Evolutionary conservation across 1,140 invertebrate genomes (phyloP).

Genomic region (Diachasma alloeum): DNA sequence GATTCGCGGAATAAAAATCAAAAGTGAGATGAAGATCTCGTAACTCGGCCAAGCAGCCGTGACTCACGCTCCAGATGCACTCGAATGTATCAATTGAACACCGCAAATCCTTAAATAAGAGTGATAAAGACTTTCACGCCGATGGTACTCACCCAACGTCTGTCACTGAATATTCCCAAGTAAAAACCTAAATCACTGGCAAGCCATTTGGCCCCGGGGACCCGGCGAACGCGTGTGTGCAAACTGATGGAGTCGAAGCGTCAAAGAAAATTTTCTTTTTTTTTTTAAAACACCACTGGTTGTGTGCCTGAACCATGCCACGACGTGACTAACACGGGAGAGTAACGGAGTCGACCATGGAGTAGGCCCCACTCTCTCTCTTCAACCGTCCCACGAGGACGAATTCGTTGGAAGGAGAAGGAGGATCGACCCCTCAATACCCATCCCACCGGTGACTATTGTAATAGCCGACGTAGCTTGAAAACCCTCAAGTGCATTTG

Average conservation of each 20-base stretch:
- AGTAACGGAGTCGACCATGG: conserved; percentile 24
- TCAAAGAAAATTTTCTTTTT: background rate
- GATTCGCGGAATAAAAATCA: background rate
- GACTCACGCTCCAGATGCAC: conserved; percentile 29
- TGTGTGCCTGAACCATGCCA: conserved; percentile 9
- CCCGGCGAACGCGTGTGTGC: background rate
- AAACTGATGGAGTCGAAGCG: background rate
- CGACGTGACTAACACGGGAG: conserved; percentile 31
- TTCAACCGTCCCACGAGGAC: background rate
- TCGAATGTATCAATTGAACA: conserved; percentile 23
- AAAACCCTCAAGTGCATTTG: background rate
- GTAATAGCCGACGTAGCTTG: background rate
- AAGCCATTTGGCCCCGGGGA: background rate
- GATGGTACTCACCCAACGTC: background rate
- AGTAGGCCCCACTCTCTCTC: conserved; percentile 17
- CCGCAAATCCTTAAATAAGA: background rate
- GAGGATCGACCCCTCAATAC: background rate
- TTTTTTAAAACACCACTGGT: background rate
- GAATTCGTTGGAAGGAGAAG: background rate
- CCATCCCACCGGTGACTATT: background rate
- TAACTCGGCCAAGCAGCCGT: background rate
- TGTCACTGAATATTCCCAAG: background rate
- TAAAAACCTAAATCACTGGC: background rate
- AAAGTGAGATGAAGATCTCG: background rate
- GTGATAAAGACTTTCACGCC: background rate